Base-by-base conservation (phyloP, 2,888 invertebrate species). In the Agonopterix subpropinquella region DNA sequence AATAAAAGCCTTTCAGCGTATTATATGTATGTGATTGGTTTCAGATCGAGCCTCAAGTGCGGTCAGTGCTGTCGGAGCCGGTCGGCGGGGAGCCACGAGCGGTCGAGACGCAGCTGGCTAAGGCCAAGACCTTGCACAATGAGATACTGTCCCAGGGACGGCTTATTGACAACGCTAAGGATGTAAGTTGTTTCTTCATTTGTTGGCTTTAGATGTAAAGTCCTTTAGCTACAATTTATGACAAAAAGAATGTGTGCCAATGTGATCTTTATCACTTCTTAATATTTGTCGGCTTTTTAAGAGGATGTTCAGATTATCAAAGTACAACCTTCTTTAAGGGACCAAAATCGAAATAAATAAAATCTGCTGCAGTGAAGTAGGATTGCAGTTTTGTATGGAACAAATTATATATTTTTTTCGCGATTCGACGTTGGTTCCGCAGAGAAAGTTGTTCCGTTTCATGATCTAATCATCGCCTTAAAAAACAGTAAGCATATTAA, bases 61-160 rank as follows among this genome's bases (percentile, higher is more conserved):
- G 92, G 41, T 91, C 93, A 48, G 83, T 95, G 10, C 87, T 97
- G 1, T 92, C 94, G 0, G 97, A 97, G 76, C 93, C 95, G 0
- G 91, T 96, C 43, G 96, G 94, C 13, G 96, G 95, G 0, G 97
- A 97, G 67, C 95, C 97, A 0, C 93, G 94, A 62, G 92, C 94
- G 1, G 94, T 98, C 0, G 96, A 97, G 73, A 92, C 96, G 13
- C 98, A 98, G 78, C 89, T 98, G 48, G 91, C 92, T 55, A 92
- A 92, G 55, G 94, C 97, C 2, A 97, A 96, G 80, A 86, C 93
- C 0, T 80, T 98, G 42, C 95, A 96, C 75, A 95, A 93, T 64
- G 98, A 98, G 72, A 93, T 97, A 50, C 87, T 97, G 5, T 92
- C 95, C 0, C 96, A 97, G 67, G 95, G 95, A 48, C 90, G 96